Evolutionary conservation across 1,140 invertebrate genomes (phyloP), one percentile per base, ranked within the genome.

Genomic region (Acarapis woodi): DNA sequence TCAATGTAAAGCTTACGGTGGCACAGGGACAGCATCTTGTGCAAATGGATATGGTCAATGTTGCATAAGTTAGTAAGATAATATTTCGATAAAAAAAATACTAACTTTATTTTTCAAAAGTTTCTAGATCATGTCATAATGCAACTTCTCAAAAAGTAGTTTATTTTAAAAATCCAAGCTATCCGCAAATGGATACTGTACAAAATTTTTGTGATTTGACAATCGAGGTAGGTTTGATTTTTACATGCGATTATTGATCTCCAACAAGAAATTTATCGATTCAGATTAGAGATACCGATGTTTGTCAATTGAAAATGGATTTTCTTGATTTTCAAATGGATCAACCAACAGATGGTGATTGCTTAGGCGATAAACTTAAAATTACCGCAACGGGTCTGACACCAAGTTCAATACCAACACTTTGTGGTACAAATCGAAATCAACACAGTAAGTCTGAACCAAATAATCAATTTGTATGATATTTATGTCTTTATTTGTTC

Each of bases 381-480:
- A 59, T 74, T 16, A 63, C 63, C n/a, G 42, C 42, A 3, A 30
- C 30, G 10, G 40, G 40, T 19, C 9, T 42, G 21, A 14, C 42
- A 22, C 33, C 42, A 5, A 73, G 64, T 49, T 63, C 63, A 0
- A 64, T 71, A 2, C 69, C 71, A 0, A 51, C 55, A 14, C 62
- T 79, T 35, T 80, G 75, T 51, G 75, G 75, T 4, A 67, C 73
- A 47, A 75, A 76, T 54, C 62, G 62, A 1, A 73, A 71, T 4
- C 71, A 76, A 51, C 74, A 77, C 48, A 74, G 75, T 79, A 58
- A 68, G 67, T 43, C 6, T 9, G 3, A 22, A 31, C 9, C 3
- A 14, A 6, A 37, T 41, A 9, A 15, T 34, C 25, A 20, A 21
- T 20, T 14, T 25, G 32, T 4, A 18, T 18, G 18, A 33, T 33